Percentiles rank a stretch among this genome's conserved stretches.
Evolutionary conservation across 2,797 vertebrate genomes (phyloP).

Genomic region (Podarcis lilfordi): DNA sequence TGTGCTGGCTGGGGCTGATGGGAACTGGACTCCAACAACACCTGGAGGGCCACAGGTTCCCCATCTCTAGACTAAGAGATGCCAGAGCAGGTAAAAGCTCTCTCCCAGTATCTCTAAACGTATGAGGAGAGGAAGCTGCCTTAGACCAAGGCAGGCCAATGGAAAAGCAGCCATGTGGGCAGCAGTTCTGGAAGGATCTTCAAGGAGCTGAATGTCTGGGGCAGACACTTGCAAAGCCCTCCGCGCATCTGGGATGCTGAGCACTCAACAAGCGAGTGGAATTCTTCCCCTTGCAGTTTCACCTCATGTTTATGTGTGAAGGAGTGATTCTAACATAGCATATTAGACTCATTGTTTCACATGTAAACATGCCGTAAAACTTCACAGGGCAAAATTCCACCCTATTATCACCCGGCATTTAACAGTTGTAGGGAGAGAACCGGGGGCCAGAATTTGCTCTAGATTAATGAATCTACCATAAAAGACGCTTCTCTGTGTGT

Average conservation of each 20-base stretch:
- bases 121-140: no score
- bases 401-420: not conserved
- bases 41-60: no score
- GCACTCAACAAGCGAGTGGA: not conserved
- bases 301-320: not conserved
- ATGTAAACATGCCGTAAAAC: not conserved
- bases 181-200: not conserved
- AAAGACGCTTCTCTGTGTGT: not conserved
- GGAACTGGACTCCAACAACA: no score
- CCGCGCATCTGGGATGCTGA: not conserved
- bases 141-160: no score
- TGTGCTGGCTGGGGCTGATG: no score
- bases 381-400: not conserved
- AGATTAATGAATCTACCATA: slow-evolving; percentile 6
- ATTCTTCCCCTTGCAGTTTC: not conserved
- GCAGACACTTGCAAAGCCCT: not conserved
- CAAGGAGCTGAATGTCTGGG: not conserved
- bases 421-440: not conserved
- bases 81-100: not conserved
- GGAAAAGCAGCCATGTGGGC: no score
- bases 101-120: not conserved
- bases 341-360: no score
- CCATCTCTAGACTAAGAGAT: not conserved
- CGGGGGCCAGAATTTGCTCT: not conserved
- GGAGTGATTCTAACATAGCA: not conserved